These are phyloP conservation scores for Leiothrix lutea DNA, from an alignment of 2,113 vertebrate genomes.

Conservation along the genomic window DNA sequence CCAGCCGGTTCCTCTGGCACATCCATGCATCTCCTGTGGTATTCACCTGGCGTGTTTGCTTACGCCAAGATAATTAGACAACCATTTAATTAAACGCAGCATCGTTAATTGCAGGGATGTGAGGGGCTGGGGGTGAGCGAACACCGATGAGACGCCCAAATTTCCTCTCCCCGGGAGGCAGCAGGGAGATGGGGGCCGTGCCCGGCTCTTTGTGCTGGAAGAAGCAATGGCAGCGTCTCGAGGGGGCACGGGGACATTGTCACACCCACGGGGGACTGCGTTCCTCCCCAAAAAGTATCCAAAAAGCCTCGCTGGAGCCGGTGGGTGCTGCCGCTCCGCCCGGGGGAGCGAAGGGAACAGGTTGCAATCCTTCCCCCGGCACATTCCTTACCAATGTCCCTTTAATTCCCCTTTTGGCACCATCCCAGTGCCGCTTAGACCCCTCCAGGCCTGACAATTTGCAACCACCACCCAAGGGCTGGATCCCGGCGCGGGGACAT, in stretches of 20 bases:
- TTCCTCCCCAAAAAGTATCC: background rate
- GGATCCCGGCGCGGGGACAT: accelerated
- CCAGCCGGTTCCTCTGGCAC: background rate
- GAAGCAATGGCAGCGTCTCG: accelerated
- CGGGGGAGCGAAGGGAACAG: background rate
- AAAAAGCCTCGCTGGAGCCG: accelerated
- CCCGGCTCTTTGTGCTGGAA: background rate
- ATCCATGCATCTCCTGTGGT: accelerated
- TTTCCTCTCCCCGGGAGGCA: background rate
- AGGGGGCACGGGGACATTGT: background rate
- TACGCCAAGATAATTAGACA: background rate
- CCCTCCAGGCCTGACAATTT: background rate
- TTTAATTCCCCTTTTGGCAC: background rate
- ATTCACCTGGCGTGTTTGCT: background rate
- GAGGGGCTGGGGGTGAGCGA: background rate
- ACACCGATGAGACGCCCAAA: accelerated
- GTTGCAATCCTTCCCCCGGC: background rate
- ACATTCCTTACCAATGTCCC: background rate
- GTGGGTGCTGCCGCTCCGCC: background rate
- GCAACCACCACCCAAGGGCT: accelerated
- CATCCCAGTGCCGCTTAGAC: background rate
- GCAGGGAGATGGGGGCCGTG: background rate
- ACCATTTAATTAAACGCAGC: background rate
- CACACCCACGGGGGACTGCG: background rate
- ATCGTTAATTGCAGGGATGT: accelerated